Percentiles rank a stretch among this genome's conserved stretches.
Conservation (phyloP, 2,113 vertebrate genomes). For the Puma concolor region DNA sequence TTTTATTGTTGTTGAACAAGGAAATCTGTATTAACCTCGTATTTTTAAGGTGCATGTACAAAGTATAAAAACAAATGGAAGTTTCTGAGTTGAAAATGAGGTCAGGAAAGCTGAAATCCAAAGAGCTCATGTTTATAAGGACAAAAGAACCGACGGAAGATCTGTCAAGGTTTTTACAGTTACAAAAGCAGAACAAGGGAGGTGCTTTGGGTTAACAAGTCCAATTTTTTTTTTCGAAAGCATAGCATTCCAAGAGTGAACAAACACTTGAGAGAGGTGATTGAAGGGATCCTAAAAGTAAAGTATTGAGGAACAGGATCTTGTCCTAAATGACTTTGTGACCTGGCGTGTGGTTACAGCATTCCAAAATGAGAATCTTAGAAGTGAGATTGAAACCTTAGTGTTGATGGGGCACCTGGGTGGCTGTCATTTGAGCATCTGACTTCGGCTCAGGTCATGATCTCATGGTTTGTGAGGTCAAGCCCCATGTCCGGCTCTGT, state of each 20-base stretch:
- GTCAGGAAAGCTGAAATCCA: constrained; percentile 9
- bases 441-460: too few relatives aligned
- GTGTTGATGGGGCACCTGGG: not conserved
- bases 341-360: not conserved
- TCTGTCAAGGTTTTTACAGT: not conserved
- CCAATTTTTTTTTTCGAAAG: not conserved
- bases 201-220: not conserved
- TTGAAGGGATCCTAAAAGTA: not conserved
- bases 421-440: too few relatives aligned
- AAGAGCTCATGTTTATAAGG: not conserved
- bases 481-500: too few relatives aligned
- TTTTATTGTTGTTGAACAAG: not conserved
- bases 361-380: not conserved
- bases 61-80: not conserved
- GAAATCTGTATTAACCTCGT: not conserved
- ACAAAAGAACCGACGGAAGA: not conserved
- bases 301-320: not conserved
- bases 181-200: not conserved
- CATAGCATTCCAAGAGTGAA: not conserved
- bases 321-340: not conserved
- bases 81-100: not conserved
- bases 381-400: not conserved
- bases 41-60: not conserved
- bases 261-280: not conserved
- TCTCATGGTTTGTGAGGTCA: too few relatives aligned